Evolutionary conservation across 92 coral and sea anemone species (phyloP).

Genomic region (Epizoanthus stellaris): DNA sequence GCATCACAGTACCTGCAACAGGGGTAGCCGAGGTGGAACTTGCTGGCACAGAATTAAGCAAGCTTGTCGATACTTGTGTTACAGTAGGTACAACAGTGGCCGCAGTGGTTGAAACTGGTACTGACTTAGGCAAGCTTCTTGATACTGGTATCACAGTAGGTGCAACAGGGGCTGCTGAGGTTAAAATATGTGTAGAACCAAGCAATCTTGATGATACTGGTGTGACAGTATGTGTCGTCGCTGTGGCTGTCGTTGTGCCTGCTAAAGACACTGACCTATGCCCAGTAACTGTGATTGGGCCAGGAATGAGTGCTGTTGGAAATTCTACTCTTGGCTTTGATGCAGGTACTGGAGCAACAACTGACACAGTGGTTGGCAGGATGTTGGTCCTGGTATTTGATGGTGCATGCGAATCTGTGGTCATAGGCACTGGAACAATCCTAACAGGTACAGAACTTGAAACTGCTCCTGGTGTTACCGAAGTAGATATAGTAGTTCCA

Average conservation of each 20-base stretch:
- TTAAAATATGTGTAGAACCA: not conserved
- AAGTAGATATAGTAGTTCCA: not conserved
- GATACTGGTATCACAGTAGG: not conserved
- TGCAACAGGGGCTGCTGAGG: not conserved
- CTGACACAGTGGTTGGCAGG: not conserved
- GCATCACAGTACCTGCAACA: not conserved
- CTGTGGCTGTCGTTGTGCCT: not conserved
- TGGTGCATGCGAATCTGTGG: not conserved
- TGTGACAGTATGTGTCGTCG: not conserved
- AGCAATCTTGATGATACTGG: not conserved
- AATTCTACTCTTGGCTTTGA: not conserved
- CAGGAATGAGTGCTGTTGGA: not conserved
- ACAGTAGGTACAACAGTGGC: not conserved
- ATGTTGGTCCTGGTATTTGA: not conserved
- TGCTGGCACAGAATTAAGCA: not conserved
- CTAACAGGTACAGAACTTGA: not conserved
- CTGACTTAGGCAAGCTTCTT: not conserved
- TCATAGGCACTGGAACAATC: not conserved
- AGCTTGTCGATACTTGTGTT: not conserved
- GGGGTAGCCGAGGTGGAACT: not conserved
- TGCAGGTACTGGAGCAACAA: not conserved
- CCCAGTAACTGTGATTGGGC: not conserved
- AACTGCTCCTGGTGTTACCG: not conserved
- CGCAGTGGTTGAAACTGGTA: not conserved
- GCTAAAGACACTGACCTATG: not conserved